Evolutionary conservation across 1,140 invertebrate species (phyloP).

Genomic region (Cotesia glomerata): DNA sequence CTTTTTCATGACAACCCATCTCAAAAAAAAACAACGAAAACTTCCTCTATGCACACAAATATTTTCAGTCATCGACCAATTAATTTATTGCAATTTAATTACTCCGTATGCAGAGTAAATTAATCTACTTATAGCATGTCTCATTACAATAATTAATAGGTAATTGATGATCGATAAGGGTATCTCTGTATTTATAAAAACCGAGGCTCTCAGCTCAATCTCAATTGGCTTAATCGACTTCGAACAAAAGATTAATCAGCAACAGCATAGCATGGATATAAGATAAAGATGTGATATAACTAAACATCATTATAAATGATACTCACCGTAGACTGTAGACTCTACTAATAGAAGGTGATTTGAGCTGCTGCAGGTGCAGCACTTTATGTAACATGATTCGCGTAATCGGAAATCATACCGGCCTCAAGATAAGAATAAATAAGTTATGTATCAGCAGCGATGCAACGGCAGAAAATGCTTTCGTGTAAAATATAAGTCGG

Average conservation of each 20-base stretch:
- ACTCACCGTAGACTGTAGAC: not conserved
- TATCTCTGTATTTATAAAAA: too few relatives aligned
- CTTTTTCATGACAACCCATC: not conserved
- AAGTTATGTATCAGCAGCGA: not conserved
- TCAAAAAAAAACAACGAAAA: not conserved
- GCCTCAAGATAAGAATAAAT: not conserved
- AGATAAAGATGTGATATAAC: too few relatives aligned
- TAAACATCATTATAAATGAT: too few relatives aligned
- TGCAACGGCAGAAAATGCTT: not conserved
- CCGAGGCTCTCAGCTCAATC: not conserved
- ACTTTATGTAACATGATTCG: constrained; percentile 16
- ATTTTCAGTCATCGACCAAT: too few relatives aligned
- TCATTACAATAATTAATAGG: not conserved
- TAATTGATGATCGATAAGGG: too few relatives aligned
- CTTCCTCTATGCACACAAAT: too few relatives aligned
- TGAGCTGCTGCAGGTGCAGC: constrained; percentile 15
- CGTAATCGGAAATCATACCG: not conserved
- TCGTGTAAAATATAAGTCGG: too few relatives aligned
- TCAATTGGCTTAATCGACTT: not conserved
- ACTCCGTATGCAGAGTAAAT: too few relatives aligned
- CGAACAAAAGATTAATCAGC: constrained; percentile 7
- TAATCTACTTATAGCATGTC: not conserved
- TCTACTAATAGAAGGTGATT: constrained; percentile 6
- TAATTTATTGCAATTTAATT: too few relatives aligned
- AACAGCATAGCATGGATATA: not conserved